Evolutionary conservation across 2,888 invertebrate species (phyloP), one percentile per base, ranked within the genome.

Genomic region (Rhingia campestris): DNA sequence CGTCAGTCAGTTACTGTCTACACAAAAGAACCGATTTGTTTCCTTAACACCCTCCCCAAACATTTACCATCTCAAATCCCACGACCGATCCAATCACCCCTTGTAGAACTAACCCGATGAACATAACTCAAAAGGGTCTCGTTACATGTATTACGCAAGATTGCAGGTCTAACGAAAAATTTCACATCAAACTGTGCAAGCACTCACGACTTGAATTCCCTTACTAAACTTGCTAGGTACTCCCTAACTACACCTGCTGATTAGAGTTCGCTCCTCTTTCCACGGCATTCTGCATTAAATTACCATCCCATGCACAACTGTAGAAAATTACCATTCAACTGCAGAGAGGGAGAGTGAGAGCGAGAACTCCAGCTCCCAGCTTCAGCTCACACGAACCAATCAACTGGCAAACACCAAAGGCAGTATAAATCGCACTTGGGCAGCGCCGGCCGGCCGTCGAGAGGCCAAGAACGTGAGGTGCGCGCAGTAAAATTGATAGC

Each of bases 221-320:
- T 45, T 53, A 22, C 14, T 9, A 14, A 22, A 30, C 12, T 12
- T 47, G n/a, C 9, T 47, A 32, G 47, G 35, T 64, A 51, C 63
- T 77, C 37, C 51, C 64, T 59, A 64, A 61, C 54, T 64, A 64
- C 75, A 81, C 75, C 81, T 81, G 81, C 75, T 70, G 81, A 81
- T 75, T 81, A 75, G 49, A 47, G 10, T 33, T 51, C 7, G 10
- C 54, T 51, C 7, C 51, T 66, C 45, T 49, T 49, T 73, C 14
- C 49, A 67, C 43, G 67, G 66, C 33, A 66, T 58, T 53, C 76
- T 39, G 6, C 47, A 67, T 74, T 54, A 80, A 81, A 74, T 74
- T 75, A 64, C 81, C 67, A 77, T 64, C 59, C 32, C 45, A 41
- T 56, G 72, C 7, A 43, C 33, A 53, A 66, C 58, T 59, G 58